Percentiles rank a stretch among this genome's conserved stretches.
Conservation (phyloP, 2,797 vertebrate species). For the Hydrocynus forskahlii region DNA sequence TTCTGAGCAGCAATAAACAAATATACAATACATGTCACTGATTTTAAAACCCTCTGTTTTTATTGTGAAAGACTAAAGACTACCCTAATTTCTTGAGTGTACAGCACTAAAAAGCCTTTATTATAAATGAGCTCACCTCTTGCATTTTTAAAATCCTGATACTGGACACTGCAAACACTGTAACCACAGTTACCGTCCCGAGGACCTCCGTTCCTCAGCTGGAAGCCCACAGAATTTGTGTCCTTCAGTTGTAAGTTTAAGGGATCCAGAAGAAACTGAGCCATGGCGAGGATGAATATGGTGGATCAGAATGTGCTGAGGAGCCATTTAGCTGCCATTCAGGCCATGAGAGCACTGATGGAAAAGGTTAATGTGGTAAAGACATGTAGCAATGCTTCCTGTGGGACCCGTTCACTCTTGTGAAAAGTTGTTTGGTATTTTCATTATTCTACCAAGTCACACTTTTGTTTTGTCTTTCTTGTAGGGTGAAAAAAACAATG, state of each 20-base stretch:
- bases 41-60: not conserved
- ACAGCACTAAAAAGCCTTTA: conserved; percentile 12
- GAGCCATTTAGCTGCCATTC: conserved; percentile 67
- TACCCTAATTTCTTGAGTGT: not conserved
- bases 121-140: conserved; percentile 29
- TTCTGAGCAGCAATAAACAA: not conserved
- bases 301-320: conserved; percentile 69
- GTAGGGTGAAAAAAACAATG: conserved; percentile 97
- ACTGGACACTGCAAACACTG: conserved; percentile 35
- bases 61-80: not conserved
- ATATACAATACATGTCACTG: not conserved
- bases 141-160: conserved; percentile 46
- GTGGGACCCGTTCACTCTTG: not conserved
- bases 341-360: conserved; percentile 63
- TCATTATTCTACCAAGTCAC: conserved; percentile 23
- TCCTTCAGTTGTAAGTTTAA: not conserved
- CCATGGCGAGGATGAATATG: conserved; percentile 70
- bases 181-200: conserved; percentile 25
- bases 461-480: conserved; percentile 46
- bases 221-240: not conserved
- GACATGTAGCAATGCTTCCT: not conserved
- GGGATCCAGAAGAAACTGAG: not conserved
- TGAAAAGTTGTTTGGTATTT: not conserved
- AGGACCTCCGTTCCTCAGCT: not conserved
- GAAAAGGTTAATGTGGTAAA: conserved; percentile 53